A percentile compares a stretch with the other conserved stretches of the same genome.
Conservation (phyloP, 2,113 vertebrate genomes). For the Nyctibius bracteatus region DNA sequence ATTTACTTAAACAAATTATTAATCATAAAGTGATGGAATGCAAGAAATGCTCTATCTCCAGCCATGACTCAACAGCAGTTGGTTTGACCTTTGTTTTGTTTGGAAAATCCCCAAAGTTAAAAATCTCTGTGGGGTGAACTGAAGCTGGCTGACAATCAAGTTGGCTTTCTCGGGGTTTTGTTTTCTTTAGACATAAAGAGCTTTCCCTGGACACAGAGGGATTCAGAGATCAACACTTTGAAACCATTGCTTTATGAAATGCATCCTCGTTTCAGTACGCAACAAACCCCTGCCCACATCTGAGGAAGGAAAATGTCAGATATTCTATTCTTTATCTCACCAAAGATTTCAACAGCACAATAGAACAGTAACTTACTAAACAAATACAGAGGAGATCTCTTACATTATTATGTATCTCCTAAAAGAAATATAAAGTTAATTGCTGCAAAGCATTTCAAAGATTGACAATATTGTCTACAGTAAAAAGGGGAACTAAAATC, state of each 20-base stretch:
- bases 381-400: neutral
- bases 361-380: neutral
- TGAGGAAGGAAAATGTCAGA: neutral
- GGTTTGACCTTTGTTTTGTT: neutral
- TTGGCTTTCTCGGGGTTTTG: neutral
- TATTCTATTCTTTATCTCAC: neutral
- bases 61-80: neutral
- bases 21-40: slow-evolving; percentile 15
- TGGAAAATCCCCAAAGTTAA: neutral
- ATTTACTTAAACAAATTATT: slow-evolving; percentile 11
- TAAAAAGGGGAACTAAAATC: neutral
- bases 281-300: neutral
- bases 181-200: neutral
- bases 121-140: neutral
- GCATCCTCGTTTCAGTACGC: neutral
- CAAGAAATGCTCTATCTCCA: neutral
- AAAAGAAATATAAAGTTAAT: neutral
- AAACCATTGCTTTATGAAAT: neutral
- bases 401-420: neutral
- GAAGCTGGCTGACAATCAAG: neutral
- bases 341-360: neutral
- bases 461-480: neutral
- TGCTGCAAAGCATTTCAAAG: neutral
- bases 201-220: neutral
- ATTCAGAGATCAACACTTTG: neutral